Percentiles rank a stretch among this genome's conserved stretches.
Conservation (phyloP, 2,797 vertebrate species). For the Bovichtus variegatus region DNA sequence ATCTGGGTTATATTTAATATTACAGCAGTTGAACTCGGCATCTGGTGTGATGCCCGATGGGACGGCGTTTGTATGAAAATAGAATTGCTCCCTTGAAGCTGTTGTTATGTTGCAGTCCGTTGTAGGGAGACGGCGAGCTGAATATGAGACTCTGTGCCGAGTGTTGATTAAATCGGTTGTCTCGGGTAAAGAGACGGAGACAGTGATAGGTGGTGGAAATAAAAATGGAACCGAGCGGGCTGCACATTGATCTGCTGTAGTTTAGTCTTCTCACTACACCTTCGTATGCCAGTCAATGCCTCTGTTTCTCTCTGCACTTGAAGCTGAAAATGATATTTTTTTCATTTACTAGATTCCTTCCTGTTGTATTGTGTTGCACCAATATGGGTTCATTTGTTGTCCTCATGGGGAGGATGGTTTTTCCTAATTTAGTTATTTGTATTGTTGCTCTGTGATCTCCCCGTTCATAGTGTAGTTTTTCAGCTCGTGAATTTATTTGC, state of each 20-base stretch:
- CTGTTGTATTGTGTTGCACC: slow-evolving; percentile 49
- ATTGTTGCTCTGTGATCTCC: slow-evolving; percentile 30
- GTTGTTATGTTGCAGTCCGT: slow-evolving; percentile 3
- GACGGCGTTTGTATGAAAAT: slow-evolving; percentile 40
- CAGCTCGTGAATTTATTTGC: slow-evolving; percentile 26
- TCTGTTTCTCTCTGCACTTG: not conserved
- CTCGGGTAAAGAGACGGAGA: slow-evolving; percentile 3
- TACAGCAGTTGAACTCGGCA: slow-evolving; percentile 48
- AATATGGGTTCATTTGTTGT: slow-evolving; percentile 59
- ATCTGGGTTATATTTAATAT: slow-evolving; percentile 61
- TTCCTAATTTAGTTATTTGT: slow-evolving; percentile 25
- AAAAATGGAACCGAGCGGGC: not conserved
- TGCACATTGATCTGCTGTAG: not conserved
- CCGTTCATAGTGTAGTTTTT: slow-evolving; percentile 22
- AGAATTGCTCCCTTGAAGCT: slow-evolving; percentile 37
- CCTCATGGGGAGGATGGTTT: slow-evolving; percentile 33
- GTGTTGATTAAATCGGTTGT: slow-evolving; percentile 30
- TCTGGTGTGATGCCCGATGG: slow-evolving; percentile 63
- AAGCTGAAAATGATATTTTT: not conserved
- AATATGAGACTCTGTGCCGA: slow-evolving; percentile 4
- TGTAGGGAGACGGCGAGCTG: slow-evolving; percentile 20
- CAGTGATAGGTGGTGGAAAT: not conserved
- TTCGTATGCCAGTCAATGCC: not conserved
- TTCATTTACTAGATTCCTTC: slow-evolving; percentile 1
- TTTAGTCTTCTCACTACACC: not conserved